These are phyloP conservation scores for Drosophila testacea DNA, from an alignment of 2,888 invertebrate species.

Conservation along the genomic window DNA sequence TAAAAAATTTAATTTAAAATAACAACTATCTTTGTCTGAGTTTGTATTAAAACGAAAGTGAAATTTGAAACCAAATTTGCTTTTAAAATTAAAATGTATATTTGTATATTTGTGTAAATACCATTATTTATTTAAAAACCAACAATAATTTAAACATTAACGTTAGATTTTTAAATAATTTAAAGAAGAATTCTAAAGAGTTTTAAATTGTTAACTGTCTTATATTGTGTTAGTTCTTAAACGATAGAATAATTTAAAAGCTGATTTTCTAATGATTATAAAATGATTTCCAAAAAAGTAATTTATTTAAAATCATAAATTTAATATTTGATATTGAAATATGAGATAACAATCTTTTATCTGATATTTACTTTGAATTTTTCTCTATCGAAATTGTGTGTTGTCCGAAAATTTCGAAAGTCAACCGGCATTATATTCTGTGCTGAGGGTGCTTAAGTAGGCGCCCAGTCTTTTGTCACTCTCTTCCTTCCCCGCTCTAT, in stretches of 20 bases:
- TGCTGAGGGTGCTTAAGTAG: constrained; percentile 7
- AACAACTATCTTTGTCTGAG: neutral
- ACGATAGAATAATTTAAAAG: no score
- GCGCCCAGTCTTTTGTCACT: neutral
- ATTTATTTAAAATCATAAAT: neutral
- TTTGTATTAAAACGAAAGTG: neutral
- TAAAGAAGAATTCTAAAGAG: no score
- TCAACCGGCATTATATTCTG: constrained; percentile 53
- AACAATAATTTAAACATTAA: neutral
- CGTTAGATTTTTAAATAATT: no score
- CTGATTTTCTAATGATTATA: neutral
- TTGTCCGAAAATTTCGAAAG: constrained; percentile 28
- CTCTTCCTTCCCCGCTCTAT: constrained; percentile 2
- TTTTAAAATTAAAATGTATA: no score
- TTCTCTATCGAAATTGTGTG: neutral
- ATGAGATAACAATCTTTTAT: neutral
- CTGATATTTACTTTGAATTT: neutral
- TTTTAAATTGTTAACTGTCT: no score
- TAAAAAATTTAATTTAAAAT: neutral
- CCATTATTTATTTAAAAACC: no score
- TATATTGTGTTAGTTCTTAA: no score
- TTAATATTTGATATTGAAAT: neutral
- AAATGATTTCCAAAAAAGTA: neutral
- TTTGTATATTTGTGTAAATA: no score
- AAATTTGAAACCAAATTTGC: neutral